These are phyloP conservation scores for Lapara coniferarum DNA, from an alignment of 2,888 invertebrate genomes.

Conservation along the genomic window DNA sequence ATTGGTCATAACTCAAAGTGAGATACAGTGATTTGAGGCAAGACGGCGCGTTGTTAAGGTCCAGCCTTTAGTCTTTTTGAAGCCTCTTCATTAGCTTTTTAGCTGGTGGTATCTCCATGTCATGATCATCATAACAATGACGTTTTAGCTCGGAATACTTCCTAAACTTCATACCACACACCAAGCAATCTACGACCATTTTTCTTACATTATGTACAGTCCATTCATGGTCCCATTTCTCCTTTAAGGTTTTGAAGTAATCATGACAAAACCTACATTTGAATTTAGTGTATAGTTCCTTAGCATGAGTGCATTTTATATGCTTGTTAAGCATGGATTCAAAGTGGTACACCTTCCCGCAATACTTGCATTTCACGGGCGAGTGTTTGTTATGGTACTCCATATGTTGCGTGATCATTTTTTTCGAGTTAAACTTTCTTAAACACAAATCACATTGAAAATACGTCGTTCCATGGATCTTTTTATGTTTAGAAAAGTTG, in stretches of 20 bases:
- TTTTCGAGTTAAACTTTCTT: conserved; percentile 77
- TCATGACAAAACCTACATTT: conserved; percentile 66
- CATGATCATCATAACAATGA: conserved; percentile 60
- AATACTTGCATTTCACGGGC: conserved; percentile 62
- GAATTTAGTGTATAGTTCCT: conserved; percentile 49
- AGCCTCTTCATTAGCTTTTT: conserved; percentile 55
- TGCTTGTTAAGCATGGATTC: conserved; percentile 76
- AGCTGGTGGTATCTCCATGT: conserved; percentile 59
- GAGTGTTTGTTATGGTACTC: conserved; percentile 68
- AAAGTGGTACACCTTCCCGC: conserved; percentile 68
- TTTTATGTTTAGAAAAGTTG: conserved; percentile 80
- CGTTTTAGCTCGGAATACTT: conserved; percentile 72
- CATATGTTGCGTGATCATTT: conserved; percentile 74
- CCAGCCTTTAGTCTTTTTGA: conserved; percentile 28
- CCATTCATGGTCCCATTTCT: conserved; percentile 82
- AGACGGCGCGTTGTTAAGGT: neutral
- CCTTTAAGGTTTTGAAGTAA: conserved; percentile 62
- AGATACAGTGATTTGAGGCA: neutral
- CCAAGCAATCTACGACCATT: conserved; percentile 66
- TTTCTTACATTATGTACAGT: conserved; percentile 70
- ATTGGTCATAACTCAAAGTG: too few relatives aligned
- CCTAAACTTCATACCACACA: conserved; percentile 69
- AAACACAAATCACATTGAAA: conserved; percentile 76
- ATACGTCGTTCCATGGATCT: conserved; percentile 68
- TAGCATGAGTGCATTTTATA: conserved; percentile 61